A percentile compares a stretch with the other conserved stretches of the same genome.
phyloP scores from a whole-genome alignment of 2,888 invertebrate species.

The Euplagia quadripunctaria region DNA sequence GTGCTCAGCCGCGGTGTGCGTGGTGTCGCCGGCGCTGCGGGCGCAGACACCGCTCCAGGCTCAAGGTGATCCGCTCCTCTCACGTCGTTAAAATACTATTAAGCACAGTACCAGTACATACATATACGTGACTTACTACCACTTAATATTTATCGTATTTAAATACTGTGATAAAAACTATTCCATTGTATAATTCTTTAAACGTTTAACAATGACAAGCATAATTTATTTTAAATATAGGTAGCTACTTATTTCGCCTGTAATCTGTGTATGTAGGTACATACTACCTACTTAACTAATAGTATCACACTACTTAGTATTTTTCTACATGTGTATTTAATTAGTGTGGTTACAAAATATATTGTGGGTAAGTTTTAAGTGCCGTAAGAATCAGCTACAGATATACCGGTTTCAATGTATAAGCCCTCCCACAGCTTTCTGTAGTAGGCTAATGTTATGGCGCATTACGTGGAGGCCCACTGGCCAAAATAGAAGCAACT shows the following conservation, averaged over 20 bases:
- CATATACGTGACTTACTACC: neutral
- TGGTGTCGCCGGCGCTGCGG: neutral
- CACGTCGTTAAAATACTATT: slow-evolving; percentile 20
- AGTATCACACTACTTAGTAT: neutral
- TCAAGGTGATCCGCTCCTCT: slow-evolving; percentile 37
- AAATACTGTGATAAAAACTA: neutral
- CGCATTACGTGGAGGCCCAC: neutral
- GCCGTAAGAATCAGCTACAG: too few species aligned
- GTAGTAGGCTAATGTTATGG: neutral
- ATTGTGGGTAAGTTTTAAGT: neutral
- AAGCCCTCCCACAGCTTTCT: neutral
- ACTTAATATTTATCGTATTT: slow-evolving; percentile 4
- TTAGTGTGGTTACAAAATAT: neutral
- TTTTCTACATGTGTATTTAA: too few species aligned
- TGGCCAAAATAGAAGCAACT: neutral
- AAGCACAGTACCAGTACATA: neutral
- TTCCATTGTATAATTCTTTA: slow-evolving; percentile 2
- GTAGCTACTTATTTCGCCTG: neutral
- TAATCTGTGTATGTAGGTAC: neutral
- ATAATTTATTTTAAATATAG: neutral
- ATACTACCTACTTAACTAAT: neutral
- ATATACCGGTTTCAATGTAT: too few species aligned
- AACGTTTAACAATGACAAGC: slow-evolving; percentile 14
- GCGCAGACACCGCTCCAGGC: slow-evolving; percentile 9
- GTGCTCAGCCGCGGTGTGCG: neutral